Evolutionary conservation across 2,888 invertebrate genomes (phyloP), one percentile per base, ranked within the genome.

Genomic region (Nemotelus nigrinus): DNA sequence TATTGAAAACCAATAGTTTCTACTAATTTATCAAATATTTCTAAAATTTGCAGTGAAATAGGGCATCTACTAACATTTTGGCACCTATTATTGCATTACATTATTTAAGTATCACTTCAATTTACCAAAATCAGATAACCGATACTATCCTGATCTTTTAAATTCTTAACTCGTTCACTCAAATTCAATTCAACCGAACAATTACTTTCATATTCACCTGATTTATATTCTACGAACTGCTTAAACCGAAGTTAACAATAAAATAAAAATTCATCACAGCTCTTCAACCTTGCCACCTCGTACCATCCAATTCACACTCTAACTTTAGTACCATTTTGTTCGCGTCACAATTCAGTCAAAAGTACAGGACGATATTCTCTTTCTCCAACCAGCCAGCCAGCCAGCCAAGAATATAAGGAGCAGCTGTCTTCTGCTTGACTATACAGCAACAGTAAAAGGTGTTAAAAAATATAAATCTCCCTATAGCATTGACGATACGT

Each of bases 291-390:
- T 5, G 25, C 25, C 25, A 25, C 25, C 25, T 25, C 25, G 25
- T 25, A 25, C 25, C 25, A 25, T 50, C 50, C 50, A 50, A 50
- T 50, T 50, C 50, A 50, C 6, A 8, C 8, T 5, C 58, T 25
- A 25, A 25, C 25, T 25, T 25, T 25, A 25, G 25, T 25, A 25
- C 25, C 25, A 25, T 25, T 25, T 25, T 25, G 8, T 4, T 10
- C 58, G 8, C 58, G 58, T 58, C 58, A 58, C 58, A 58, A 58
- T 58, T 58, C 58, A 58, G n/a, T 58, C 8, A 58, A 58, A 58
- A 58, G 25, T 58, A 58, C 10, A 58, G 4, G n/a, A 25, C 25
- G 25, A 25, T 25, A 25, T 25, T 25, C 25, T 25, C 25, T 25
- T 25, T 25, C 25, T 25, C 25, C 25, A 25, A 1, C 1, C 25